Evolutionary conservation across 2,113 vertebrate species (phyloP), one percentile per base, ranked within the genome.

Genomic region (Paratilapia polleni): DNA sequence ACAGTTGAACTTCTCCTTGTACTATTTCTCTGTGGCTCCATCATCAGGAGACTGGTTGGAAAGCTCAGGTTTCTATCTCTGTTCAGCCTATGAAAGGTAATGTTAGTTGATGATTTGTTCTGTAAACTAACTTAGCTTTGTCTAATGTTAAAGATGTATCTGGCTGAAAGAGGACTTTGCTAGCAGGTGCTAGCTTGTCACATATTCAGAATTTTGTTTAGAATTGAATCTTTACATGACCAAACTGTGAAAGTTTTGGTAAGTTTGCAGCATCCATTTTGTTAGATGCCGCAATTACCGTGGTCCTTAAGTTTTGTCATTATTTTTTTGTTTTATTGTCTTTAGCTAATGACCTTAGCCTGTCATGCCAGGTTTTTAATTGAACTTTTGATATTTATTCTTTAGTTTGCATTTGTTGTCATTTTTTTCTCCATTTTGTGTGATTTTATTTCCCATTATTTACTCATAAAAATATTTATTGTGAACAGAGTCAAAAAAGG

Each of bases 31-130:
- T 52, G 76, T 22, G 49, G 19, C 77, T 79, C 17, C 17, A 2
- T 58, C 36, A 9, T 75, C 61, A 31, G 74, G 28, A 59, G 47
- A 59, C 22, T 59, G n/a, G 79, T 12, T 22, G 58, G 38, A 75
- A 17, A 66, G 64, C 22, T 31, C n/a, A 34, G 6, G 73, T 68
- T 70, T 78, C 31, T 26, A 4, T 57, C 75, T 78, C 24, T 36
- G 49, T 20, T 82, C 76, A 66, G 52, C 28, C 64, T 43, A 15
- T 31, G 22, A 11, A 78, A 87, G 82, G 88, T 73, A 73, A 73
- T 15, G 17, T 58, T 56, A 58, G 52, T 0, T 41, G 6, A 47
- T 56, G 47, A 11, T 31, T 43, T 62, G 10, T 31, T 61, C 36
- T 12, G 34, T 8, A 22, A 24, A 4, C 15, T 80, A 17, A 2